Percentiles rank a stretch among this genome's conserved stretches.
Evolutionary conservation across 2,797 vertebrate species (phyloP).

Genomic region (Oryzias sinensis): DNA sequence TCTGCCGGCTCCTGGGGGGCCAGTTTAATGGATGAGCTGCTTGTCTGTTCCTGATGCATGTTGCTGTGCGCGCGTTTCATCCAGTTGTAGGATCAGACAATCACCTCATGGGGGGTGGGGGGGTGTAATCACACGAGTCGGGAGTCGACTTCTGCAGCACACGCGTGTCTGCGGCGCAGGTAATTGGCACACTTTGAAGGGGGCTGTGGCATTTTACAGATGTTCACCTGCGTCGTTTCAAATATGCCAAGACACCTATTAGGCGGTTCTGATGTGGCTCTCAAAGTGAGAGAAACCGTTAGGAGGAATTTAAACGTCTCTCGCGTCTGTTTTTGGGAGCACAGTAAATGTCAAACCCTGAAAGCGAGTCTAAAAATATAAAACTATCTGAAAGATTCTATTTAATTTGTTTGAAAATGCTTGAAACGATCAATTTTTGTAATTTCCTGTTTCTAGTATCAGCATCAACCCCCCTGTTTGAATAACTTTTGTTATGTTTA

Average conservation of each 20-base stretch:
- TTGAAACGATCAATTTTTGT: no score
- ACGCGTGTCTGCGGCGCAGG: conserved; percentile 56
- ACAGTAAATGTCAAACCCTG: conserved; percentile 21
- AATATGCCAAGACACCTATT: conserved; percentile 53
- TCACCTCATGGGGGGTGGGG: conserved; percentile 28
- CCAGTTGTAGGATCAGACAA: conserved; percentile 47
- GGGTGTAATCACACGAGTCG: conserved; percentile 43
- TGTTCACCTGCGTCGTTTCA: conserved; percentile 46
- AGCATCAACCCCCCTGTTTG: no score
- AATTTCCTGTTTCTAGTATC: no score
- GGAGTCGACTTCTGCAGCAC: conserved; percentile 2
- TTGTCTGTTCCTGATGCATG: conserved; percentile 56
- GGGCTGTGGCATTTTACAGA: conserved; percentile 64
- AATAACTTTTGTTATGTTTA: no score
- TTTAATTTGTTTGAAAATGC: no score
- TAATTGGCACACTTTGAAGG: conserved; percentile 58
- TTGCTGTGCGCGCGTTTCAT: conserved; percentile 11
- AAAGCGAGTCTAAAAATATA: conserved; percentile 1
- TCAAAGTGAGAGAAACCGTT: conserved; percentile 24
- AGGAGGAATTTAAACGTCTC: conserved; percentile 16
- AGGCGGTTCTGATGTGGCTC: conserved; percentile 40
- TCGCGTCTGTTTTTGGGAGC: conserved; percentile 30
- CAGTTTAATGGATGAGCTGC: conserved; percentile 51
- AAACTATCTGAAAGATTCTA: no score
- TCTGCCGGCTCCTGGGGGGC: conserved; percentile 21